Evolutionary conservation across 2,888 invertebrate genomes (phyloP).

Genomic region (Tiliacea citrago): DNA sequence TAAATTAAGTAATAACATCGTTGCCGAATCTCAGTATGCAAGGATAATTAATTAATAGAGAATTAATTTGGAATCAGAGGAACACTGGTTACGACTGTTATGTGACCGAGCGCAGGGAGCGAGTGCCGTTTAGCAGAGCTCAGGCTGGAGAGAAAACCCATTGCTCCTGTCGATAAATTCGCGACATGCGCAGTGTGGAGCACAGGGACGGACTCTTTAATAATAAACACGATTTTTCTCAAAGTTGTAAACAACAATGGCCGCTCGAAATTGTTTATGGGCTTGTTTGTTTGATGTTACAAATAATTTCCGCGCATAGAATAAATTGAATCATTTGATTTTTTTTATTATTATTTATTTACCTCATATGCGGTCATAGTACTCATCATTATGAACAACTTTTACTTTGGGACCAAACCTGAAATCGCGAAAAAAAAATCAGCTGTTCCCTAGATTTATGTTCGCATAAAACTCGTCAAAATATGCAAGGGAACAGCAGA

Average conservation of each 20-base stretch:
- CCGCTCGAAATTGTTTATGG: neutral
- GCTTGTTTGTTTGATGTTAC: too few species aligned
- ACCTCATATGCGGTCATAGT: too few species aligned
- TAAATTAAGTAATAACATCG: conserved; percentile 83
- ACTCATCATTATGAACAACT: too few species aligned
- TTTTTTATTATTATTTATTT: too few species aligned
- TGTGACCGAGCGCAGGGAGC: conserved; percentile 80
- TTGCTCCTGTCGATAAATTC: conserved; percentile 87
- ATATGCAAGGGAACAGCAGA: too few species aligned
- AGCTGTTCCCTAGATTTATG: too few species aligned
- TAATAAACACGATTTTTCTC: conserved; percentile 1
- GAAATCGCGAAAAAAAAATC: too few species aligned
- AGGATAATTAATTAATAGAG: conserved; percentile 65
- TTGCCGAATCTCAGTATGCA: conserved; percentile 57
- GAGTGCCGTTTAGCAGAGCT: conserved; percentile 82
- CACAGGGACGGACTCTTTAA: conserved; percentile 77
- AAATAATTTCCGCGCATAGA: too few species aligned
- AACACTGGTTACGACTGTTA: conserved; percentile 78
- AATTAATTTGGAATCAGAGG: conserved; percentile 65
- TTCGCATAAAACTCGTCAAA: too few species aligned
- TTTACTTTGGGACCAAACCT: too few species aligned
- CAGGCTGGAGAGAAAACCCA: conserved; percentile 80
- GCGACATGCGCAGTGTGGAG: conserved; percentile 87
- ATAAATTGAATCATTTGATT: too few species aligned
- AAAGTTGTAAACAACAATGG: neutral